These are phyloP conservation scores for Centruroides vittatus DNA, from an alignment of 1,140 invertebrate species.

Conservation along the genomic window DNA sequence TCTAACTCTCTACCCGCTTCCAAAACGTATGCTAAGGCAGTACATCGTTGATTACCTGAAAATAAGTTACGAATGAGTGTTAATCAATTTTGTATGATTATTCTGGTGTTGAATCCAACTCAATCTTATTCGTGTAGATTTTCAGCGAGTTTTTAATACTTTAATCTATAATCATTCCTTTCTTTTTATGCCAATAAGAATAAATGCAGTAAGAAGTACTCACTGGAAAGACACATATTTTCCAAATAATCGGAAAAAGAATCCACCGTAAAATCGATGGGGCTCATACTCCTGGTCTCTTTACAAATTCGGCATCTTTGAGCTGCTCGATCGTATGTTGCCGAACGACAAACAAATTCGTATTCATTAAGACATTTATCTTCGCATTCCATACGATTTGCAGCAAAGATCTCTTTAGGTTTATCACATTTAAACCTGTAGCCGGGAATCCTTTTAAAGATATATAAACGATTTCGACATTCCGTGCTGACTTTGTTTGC, in stretches of 20 bases:
- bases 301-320: conserved; percentile 61
- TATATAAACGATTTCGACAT: conserved; percentile 69
- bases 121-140: too few relatives aligned
- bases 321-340: conserved; percentile 57
- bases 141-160: not conserved
- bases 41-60: conserved; percentile 19
- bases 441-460: conserved; percentile 68
- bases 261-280: conserved; percentile 57
- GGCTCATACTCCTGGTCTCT: conserved; percentile 68
- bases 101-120: too few relatives aligned
- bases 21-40: conserved; percentile 18
- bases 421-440: conserved; percentile 22
- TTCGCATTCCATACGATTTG: conserved; percentile 74
- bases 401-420: conserved; percentile 38
- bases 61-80: not conserved
- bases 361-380: conserved; percentile 70
- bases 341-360: conserved; percentile 64
- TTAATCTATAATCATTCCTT: too few relatives aligned
- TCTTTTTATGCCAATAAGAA: too few relatives aligned
- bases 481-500: conserved; percentile 54
- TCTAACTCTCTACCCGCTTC: conserved; percentile 21
- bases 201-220: conserved; percentile 12
- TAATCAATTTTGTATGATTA: too few relatives aligned
- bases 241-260: conserved; percentile 77
- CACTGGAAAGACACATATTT: conserved; percentile 78